Evolutionary conservation across 2,113 vertebrate genomes (phyloP).

Genomic region (Indri indri): DNA sequence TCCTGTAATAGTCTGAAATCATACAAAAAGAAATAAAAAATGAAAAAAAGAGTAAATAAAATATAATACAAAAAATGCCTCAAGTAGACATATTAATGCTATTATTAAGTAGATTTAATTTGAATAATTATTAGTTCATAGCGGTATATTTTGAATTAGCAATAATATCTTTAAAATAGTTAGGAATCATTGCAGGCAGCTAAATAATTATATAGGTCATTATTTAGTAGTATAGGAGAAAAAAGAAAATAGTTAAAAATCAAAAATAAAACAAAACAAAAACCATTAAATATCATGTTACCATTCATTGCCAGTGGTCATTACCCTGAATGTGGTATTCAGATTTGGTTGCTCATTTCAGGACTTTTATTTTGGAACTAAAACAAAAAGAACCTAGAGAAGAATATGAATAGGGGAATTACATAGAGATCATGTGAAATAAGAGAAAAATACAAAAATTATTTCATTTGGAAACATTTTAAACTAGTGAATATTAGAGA

Average conservation of each 20-base stretch:
- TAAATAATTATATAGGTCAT: neutral
- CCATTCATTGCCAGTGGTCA: neutral
- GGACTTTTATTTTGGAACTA: slow-evolving; percentile 23
- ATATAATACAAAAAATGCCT: too few relatives aligned
- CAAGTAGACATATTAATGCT: neutral
- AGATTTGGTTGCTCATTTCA: neutral
- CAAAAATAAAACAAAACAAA: neutral
- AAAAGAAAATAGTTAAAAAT: neutral
- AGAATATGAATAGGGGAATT: neutral
- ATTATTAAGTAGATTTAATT: slow-evolving; percentile 31
- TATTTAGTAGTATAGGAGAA: neutral
- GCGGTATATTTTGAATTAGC: neutral
- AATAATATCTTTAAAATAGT: neutral
- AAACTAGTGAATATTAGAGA: neutral
- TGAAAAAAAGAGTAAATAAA: too few relatives aligned
- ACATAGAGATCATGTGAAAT: neutral
- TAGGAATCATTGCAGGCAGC: neutral
- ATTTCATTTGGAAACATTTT: neutral
- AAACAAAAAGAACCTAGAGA: neutral
- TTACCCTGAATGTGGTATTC: neutral
- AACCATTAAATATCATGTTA: neutral
- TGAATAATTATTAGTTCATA: neutral
- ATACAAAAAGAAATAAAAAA: too few relatives aligned
- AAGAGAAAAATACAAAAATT: slow-evolving; percentile 30
- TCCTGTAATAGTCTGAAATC: too few relatives aligned